A percentile compares a stretch with the other conserved stretches of the same genome.
Evolutionary conservation across 2,113 vertebrate species (phyloP).

Genomic region (Balaeniceps rex): DNA sequence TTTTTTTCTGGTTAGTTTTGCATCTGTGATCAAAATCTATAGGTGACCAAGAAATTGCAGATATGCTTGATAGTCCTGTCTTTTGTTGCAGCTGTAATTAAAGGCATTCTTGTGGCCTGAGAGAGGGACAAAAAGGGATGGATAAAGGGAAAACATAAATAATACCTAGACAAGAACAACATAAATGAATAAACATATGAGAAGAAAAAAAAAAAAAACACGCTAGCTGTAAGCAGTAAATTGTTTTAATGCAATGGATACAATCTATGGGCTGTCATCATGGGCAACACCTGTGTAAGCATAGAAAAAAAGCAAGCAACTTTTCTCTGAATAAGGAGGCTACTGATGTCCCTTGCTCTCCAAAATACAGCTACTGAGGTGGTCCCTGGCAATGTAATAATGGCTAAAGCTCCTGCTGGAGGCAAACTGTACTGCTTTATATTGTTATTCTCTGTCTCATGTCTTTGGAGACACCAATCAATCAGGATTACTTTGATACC

Average conservation of each 20-base stretch:
- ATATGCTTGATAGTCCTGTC: neutral
- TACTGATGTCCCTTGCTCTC: neutral
- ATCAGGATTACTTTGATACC: slow-evolving; percentile 60
- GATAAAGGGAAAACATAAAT: neutral
- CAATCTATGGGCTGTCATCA: neutral
- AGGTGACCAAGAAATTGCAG: neutral
- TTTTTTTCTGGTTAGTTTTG: neutral
- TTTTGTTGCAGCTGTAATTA: neutral
- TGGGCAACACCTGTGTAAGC: neutral
- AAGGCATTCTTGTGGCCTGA: neutral
- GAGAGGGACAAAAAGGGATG: neutral
- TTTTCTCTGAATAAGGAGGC: neutral
- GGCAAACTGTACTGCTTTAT: slow-evolving; percentile 5
- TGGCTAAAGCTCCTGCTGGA: neutral
- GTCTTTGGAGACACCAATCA: slow-evolving; percentile 46
- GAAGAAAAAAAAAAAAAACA: neutral
- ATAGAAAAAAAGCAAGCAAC: neutral
- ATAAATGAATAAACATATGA: neutral
- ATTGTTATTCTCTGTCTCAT: neutral
- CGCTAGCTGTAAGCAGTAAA: neutral
- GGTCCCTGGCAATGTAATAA: neutral
- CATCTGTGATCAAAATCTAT: neutral
- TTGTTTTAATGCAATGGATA: neutral
- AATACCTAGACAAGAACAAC: neutral
- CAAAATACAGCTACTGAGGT: neutral